phyloP scores from a whole-genome alignment of 2,797 vertebrate species.

The Muscicapa comitata region DNA sequence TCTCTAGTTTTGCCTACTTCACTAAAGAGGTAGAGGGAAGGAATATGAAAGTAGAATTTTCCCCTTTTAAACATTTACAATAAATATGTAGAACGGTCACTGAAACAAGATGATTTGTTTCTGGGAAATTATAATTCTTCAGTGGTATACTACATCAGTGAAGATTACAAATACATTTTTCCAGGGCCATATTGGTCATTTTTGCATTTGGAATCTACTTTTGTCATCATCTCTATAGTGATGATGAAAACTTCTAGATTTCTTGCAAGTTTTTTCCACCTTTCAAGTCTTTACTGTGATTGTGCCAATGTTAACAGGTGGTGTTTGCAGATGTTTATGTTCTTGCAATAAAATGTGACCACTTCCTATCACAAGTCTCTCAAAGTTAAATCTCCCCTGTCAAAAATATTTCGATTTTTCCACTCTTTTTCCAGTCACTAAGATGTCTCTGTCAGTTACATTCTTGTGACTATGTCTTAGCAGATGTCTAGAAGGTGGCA shows the following conservation, averaged over 20 bases:
- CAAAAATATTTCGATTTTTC: not conserved
- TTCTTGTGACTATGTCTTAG: not conserved
- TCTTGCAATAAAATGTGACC: not conserved
- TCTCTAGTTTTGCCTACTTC: not conserved
- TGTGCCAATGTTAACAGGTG: not conserved
- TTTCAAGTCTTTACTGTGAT: not conserved
- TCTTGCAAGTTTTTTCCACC: not conserved
- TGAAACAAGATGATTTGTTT: not conserved
- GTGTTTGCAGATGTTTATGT: not conserved
- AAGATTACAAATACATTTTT: not conserved
- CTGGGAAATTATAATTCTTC: not conserved
- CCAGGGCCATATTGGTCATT: fast-evolving
- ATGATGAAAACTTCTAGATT: not conserved
- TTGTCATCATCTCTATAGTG: not conserved
- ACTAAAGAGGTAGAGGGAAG: not conserved
- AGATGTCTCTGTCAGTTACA: not conserved
- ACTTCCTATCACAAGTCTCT: not conserved
- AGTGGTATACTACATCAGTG: not conserved
- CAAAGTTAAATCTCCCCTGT: not conserved
- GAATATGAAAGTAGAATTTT: not conserved
- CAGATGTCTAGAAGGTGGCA: not conserved
- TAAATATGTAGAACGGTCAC: not conserved
- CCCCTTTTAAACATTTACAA: not conserved
- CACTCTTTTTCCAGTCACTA: not conserved
- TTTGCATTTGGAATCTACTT: not conserved